A percentile compares a stretch with the other conserved stretches of the same genome.
Evolutionary conservation across 2,113 vertebrate species (phyloP).

Genomic region (Sturnira hondurensis): DNA sequence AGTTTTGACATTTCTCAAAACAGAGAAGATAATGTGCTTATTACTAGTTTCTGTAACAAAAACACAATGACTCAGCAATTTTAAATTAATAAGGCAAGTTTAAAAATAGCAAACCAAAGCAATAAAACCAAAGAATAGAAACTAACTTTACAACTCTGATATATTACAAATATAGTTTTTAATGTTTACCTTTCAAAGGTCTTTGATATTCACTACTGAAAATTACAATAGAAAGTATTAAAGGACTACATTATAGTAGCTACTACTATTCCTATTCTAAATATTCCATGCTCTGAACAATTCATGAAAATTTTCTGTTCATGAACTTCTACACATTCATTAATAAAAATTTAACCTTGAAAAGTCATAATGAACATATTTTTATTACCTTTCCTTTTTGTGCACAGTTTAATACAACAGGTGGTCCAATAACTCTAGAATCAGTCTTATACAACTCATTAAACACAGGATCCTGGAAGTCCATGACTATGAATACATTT

Average conservation of each 20-base stretch:
- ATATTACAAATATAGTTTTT: background rate
- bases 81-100: background rate
- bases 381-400: slow-evolving; percentile 87
- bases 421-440: slow-evolving; percentile 92
- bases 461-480: slow-evolving; percentile 89
- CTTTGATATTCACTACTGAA: background rate
- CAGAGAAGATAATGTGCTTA: background rate
- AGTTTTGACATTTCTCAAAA: background rate
- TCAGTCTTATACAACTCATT: slow-evolving; percentile 88
- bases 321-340: background rate
- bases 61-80: background rate
- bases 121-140: background rate
- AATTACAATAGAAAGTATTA: background rate
- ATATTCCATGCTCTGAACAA: background rate
- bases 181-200: background rate
- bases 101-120: background rate
- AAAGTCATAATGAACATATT: background rate
- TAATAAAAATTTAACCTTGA: background rate
- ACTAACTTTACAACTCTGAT: background rate
- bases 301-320: background rate
- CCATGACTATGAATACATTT: slow-evolving; percentile 88
- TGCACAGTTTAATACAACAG: slow-evolving; percentile 90
- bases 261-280: background rate
- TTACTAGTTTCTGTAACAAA: slow-evolving; percentile 5
- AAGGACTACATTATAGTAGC: background rate